Conservation (phyloP, 2,888 invertebrate genomes). For the Sinodicranocentrus sp. region DNA sequence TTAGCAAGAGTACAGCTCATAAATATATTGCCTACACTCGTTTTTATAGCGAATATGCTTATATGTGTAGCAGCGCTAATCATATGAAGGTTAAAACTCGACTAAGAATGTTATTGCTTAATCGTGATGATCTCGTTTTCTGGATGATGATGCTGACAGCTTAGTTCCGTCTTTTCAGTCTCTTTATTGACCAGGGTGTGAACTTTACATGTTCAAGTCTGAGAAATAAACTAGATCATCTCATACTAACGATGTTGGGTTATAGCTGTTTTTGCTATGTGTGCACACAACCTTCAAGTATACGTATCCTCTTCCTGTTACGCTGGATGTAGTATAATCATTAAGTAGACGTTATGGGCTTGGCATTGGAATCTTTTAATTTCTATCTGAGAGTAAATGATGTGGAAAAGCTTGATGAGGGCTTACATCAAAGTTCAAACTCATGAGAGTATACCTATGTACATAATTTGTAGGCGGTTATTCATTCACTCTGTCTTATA, state of each 20-base stretch:
- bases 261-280: too few species aligned
- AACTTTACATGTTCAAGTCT: constrained; percentile 1
- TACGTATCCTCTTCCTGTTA: constrained; percentile 28
- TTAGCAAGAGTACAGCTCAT: too few species aligned
- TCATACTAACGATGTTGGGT: not conserved
- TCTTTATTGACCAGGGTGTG: constrained; percentile 55
- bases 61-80: too few species aligned
- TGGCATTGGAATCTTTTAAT: constrained; percentile 38
- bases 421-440: constrained; percentile 12
- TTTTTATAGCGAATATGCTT: too few species aligned
- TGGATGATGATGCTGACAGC: constrained; percentile 40
- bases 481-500: not conserved
- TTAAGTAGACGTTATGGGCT: constrained; percentile 21
- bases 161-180: constrained; percentile 43
- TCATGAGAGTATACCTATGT: not conserved
- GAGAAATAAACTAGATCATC: too few species aligned
- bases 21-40: too few species aligned
- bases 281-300: not conserved
- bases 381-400: constrained; percentile 15
- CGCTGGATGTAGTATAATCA: not conserved
- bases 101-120: not conserved
- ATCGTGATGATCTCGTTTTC: constrained; percentile 52
- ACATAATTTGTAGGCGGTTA: constrained; percentile 9
- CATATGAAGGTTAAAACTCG: constrained; percentile 16
- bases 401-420: constrained; percentile 20